Percentiles rank a stretch among this genome's conserved stretches.
Evolutionary conservation across 2,797 vertebrate species (phyloP).

Genomic region (Xiphophorus birchmanni): DNA sequence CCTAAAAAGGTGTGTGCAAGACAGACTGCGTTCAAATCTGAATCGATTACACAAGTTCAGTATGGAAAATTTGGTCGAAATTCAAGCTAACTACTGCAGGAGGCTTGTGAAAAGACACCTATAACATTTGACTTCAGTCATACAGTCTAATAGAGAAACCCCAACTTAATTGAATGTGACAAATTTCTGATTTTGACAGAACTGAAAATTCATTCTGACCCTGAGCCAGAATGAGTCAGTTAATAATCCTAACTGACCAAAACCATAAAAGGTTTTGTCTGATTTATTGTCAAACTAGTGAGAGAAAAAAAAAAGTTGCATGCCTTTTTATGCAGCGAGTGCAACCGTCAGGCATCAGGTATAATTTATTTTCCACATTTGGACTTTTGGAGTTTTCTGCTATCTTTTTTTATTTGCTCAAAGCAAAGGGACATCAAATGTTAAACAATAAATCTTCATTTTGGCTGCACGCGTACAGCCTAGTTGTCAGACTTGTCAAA

Average conservation of each 20-base stretch:
- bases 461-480: not conserved
- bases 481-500: constrained; percentile 8
- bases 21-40: not conserved
- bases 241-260: not conserved
- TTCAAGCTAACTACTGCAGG: not conserved
- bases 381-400: not conserved
- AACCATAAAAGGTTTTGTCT: not conserved
- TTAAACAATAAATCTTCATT: not conserved
- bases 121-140: not conserved
- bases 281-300: not conserved
- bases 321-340: not conserved
- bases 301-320: not conserved
- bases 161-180: not conserved
- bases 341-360: not conserved
- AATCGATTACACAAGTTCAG: not conserved
- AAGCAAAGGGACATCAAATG: not conserved
- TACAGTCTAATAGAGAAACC: not conserved
- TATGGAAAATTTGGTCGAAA: not conserved
- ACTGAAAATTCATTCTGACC: not conserved
- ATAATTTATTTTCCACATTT: not conserved
- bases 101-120: not conserved
- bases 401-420: not conserved
- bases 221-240: not conserved
- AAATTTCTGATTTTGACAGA: not conserved
- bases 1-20: not conserved